Evolutionary conservation across 2,113 vertebrate species (phyloP), one percentile per base, ranked within the genome.

Genomic region (Chloroceryle aenea): DNA sequence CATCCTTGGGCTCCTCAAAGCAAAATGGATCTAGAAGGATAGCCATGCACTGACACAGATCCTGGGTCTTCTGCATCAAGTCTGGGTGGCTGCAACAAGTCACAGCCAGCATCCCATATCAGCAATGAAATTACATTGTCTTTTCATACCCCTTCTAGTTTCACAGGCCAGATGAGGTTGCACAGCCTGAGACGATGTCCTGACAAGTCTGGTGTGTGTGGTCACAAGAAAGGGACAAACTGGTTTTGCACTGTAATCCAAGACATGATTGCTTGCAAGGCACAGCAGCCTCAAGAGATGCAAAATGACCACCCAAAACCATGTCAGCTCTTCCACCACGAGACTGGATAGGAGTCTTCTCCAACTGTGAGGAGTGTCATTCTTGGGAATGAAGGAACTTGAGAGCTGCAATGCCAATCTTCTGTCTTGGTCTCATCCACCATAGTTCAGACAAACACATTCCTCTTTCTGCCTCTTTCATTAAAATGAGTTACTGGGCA

Each of bases 341-440:
- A 40, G 7, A 34, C 19, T 50, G 29, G 11, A 17, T 10, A n/a
- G 11, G 18, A 58, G 6, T 1, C 18, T 71, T 32, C 5, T 72
- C 7, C 21, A 25, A 47, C 25, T 1, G 1, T 4, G n/a, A 47
- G 4, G 6, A 6, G 3, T 40, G 30, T 40, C n/a, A 42, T 14
- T 17, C 15, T 42, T 72, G 12, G 10, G 38, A 61, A 55, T 14
- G 8, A 47, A 78, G 58, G 47, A 22, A 34, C 7, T 19, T 52
- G 72, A 67, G 17, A 40, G 8, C 5, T 59, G 11, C 15, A 66
- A 52, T 66, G 66, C 14, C 34, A 48, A n/a, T 10, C 26, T 78
- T 47, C 7, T 23, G 9, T 53, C 43, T 53, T 45, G 43, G 7
- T 48, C n/a, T 67, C 10, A 29, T 6, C 21, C 12, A 21, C 7